These are phyloP conservation scores for Drosophila recens DNA, from an alignment of 2,888 invertebrate species.

Conservation along the genomic window DNA sequence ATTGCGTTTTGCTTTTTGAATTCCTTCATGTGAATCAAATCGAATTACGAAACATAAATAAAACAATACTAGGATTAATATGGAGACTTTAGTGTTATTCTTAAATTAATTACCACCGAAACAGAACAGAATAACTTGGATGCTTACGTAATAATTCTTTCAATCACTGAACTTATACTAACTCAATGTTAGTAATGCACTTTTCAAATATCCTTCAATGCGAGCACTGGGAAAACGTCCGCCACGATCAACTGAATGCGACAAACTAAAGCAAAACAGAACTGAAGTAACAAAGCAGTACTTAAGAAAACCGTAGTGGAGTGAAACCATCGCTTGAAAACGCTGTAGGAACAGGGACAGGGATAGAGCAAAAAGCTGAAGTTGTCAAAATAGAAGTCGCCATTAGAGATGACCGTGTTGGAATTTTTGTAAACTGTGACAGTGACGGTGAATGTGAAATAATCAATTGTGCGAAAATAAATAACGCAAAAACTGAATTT, in stretches of 20 bases:
- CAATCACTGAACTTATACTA: not conserved
- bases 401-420: slow-evolving; percentile 9
- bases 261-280: slow-evolving; percentile 22
- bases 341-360: slow-evolving; percentile 1
- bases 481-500: not conserved
- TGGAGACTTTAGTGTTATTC: not conserved
- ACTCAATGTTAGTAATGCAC: not conserved
- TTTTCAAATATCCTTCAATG: not conserved
- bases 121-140: not conserved
- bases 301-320: not conserved
- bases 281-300: not conserved
- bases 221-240: slow-evolving; percentile 3
- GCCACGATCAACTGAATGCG: slow-evolving; percentile 20
- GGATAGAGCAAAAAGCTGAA: slow-evolving; percentile 6
- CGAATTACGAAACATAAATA: not conserved
- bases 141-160: slow-evolving; percentile 1
- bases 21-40: no score
- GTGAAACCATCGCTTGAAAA: not conserved
- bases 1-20: not conserved
- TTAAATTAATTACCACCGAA: not conserved
- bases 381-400: not conserved
- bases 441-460: not conserved
- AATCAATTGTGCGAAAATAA: not conserved
- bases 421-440: not conserved
- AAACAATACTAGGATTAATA: not conserved